Conservation (phyloP, 2,113 vertebrate genomes). For the Bothrops jararaca region DNA sequence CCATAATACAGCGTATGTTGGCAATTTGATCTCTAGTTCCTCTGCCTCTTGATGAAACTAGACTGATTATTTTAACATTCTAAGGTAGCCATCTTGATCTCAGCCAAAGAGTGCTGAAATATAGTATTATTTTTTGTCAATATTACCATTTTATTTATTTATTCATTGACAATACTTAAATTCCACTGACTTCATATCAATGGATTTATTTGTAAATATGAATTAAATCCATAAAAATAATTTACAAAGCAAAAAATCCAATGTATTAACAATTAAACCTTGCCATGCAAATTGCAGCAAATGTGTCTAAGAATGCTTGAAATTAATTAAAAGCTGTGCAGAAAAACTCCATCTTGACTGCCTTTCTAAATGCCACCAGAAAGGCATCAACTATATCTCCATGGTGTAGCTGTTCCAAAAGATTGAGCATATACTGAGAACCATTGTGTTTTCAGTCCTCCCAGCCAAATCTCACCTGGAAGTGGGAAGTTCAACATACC, state of each 20-base stretch:
- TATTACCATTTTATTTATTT: not conserved
- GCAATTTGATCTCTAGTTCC: too few species aligned
- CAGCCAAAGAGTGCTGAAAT: not conserved
- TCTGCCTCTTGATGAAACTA: not conserved
- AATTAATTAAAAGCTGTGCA: not conserved
- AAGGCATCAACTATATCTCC: not conserved
- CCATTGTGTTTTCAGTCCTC: not conserved
- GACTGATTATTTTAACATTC: not conserved
- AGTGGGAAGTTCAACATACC: not conserved
- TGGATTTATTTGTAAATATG: not conserved
- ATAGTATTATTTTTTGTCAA: not conserved
- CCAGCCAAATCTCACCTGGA: not conserved
- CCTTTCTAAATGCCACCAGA: not conserved
- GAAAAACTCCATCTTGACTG: not conserved
- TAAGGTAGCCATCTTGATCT: not conserved
- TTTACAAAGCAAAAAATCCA: not conserved
- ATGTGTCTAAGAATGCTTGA: not conserved
- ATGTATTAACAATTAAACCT: not conserved
- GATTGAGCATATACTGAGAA: not conserved
- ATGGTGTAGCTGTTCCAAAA: not conserved
- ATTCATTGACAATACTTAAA: not conserved
- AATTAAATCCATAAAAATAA: not conserved
- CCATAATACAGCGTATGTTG: too few species aligned
- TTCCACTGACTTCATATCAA: not conserved
- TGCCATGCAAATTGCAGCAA: not conserved